phyloP scores from a whole-genome alignment of 2,888 invertebrate genomes.

The Phortica magna region DNA sequence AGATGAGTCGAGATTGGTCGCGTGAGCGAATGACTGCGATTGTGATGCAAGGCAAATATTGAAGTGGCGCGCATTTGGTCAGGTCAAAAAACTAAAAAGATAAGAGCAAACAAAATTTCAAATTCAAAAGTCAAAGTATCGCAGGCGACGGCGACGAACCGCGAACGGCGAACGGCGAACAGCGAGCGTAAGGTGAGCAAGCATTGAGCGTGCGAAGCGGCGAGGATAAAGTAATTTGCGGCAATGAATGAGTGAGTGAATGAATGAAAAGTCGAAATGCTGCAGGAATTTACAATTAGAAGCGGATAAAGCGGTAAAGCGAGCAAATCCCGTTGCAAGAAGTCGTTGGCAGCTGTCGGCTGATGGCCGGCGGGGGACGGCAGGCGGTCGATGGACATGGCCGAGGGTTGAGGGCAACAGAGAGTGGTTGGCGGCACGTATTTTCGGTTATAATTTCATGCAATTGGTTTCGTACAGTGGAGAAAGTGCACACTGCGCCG shows the following conservation, averaged over 20 bases:
- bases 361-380: not conserved
- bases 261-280: conserved; percentile 38
- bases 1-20: not conserved
- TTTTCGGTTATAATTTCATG: conserved; percentile 40
- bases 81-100: not conserved
- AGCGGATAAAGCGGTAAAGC: conserved; percentile 20
- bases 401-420: not conserved
- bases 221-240: conserved; percentile 32
- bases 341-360: not conserved
- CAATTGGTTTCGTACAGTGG: not conserved
- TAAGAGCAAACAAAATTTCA: not conserved
- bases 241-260: conserved; percentile 22
- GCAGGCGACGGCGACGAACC: not conserved
- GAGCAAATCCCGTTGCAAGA: not conserved
- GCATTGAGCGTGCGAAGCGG: not conserved
- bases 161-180: conserved; percentile 7
- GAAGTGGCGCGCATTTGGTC: not conserved
- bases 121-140: not conserved
- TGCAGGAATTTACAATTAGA: conserved; percentile 61
- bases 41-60: not conserved
- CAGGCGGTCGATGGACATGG: not conserved
- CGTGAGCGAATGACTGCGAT: not conserved
- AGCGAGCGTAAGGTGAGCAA: not conserved
- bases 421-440: not conserved
- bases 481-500: conserved; percentile 45